Percentiles rank a stretch among this genome's conserved stretches.
Conservation (phyloP, 2,113 vertebrate species). For the Cinclus mexicanus region DNA sequence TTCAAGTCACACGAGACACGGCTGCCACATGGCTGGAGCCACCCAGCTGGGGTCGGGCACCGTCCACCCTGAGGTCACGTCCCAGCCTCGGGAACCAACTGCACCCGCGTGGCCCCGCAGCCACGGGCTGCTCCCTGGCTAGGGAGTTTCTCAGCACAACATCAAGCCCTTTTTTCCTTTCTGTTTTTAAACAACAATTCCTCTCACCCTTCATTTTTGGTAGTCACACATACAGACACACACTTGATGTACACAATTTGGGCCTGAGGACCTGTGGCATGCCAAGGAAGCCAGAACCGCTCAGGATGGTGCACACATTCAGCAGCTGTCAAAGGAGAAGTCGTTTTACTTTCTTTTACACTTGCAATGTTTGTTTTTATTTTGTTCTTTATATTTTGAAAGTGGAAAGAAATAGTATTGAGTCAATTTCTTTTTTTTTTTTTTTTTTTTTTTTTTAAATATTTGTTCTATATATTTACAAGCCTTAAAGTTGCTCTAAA, state of each 20-base stretch:
- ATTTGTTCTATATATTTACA: slow-evolving; percentile 98
- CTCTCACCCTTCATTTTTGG: slow-evolving; percentile 33
- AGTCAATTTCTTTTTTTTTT: slow-evolving; percentile 77
- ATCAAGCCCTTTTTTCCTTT: not conserved
- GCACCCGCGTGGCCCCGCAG: not conserved
- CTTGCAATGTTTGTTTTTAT: slow-evolving; percentile 84
- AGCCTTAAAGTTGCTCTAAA: slow-evolving; percentile 93
- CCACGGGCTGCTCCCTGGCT: not conserved
- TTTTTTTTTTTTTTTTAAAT: slow-evolving; percentile 82
- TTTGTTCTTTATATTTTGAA: slow-evolving; percentile 85
- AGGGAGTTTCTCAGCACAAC: not conserved
- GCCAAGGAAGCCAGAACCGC: not conserved
- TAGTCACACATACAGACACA: not conserved
- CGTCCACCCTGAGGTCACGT: not conserved
- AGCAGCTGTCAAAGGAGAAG: slow-evolving; percentile 76
- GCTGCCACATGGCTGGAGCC: fast-evolving
- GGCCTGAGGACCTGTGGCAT: not conserved
- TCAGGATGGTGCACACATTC: slow-evolving; percentile 3
- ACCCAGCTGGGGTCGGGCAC: not conserved
- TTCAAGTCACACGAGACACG: not conserved
- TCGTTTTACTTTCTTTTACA: slow-evolving; percentile 77
- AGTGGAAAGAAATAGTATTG: slow-evolving; percentile 84
- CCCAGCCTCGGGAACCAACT: not conserved
- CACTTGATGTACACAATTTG: not conserved
- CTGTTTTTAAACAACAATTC: not conserved